Percentiles rank a stretch among this genome's conserved stretches.
phyloP scores from a whole-genome alignment of 2,113 vertebrate species.

The Pedionomus torquatus region DNA sequence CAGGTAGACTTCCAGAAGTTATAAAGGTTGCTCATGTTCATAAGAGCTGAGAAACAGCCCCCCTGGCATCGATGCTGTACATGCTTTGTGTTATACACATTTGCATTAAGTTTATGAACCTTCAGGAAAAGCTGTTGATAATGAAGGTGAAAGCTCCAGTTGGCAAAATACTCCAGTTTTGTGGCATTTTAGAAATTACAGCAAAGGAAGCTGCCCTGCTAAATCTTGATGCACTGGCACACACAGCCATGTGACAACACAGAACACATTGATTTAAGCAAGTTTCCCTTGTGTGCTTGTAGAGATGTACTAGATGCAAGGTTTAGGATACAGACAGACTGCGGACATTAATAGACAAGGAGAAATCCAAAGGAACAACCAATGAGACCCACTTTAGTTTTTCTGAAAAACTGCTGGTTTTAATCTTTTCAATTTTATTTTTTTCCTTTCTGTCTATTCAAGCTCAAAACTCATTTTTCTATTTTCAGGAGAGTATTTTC shows the following conservation, averaged over 20 bases:
- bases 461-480: background rate
- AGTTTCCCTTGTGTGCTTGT: background rate
- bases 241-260: rapidly evolving
- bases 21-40: background rate
- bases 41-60: background rate
- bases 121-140: background rate
- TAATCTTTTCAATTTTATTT: background rate
- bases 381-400: background rate
- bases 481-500: constrained; percentile 4
- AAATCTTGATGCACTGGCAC: background rate
- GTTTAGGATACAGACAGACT: background rate
- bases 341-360: background rate
- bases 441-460: background rate
- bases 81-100: background rate
- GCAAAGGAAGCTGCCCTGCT: background rate
- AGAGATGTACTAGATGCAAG: background rate
- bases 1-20: background rate
- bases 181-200: background rate
- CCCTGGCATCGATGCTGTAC: background rate
- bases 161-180: background rate
- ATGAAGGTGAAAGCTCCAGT: background rate
- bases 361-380: background rate
- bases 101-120: background rate
- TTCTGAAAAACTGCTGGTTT: background rate
- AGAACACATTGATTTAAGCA: background rate